Percentiles rank a stretch among this genome's conserved stretches.
These are phyloP conservation scores for Pristionchus japonicus DNA, from an alignment of 2,888 invertebrate species.

Conservation along the genomic window DNA sequence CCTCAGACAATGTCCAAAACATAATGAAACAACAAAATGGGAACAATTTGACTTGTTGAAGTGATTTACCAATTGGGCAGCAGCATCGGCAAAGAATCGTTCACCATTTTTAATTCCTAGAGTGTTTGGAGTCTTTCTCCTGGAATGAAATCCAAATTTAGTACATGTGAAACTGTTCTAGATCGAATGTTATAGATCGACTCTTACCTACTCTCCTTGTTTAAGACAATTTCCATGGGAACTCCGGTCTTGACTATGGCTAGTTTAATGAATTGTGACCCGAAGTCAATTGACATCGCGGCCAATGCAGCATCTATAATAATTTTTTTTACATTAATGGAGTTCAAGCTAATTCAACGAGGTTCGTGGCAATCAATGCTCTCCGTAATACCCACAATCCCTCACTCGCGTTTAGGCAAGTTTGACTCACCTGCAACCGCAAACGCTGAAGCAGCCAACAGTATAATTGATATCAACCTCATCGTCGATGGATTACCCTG, in stretches of 20 bases:
- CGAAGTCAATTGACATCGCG: slow-evolving; percentile 98
- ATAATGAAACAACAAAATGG: not conserved
- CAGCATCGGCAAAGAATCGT: slow-evolving; percentile 93
- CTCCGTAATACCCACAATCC: too few species aligned
- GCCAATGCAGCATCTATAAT: slow-evolving; percentile 78
- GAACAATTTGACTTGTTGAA: not conserved
- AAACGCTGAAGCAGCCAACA: not conserved
- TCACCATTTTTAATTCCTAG: slow-evolving; percentile 89
- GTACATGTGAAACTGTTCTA: not conserved
- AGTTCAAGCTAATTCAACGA: too few species aligned
- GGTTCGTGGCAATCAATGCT: too few species aligned
- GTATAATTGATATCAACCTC: not conserved
- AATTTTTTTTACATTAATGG: too few species aligned
- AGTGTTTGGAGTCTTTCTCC: slow-evolving; percentile 91
- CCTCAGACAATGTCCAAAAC: slow-evolving; percentile 52
- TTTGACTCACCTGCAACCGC: not conserved
- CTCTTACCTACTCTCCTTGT: slow-evolving; percentile 85
- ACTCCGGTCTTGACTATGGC: slow-evolving; percentile 85
- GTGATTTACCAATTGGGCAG: slow-evolving; percentile 60
- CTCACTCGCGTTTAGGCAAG: not conserved
- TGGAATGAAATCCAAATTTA: not conserved
- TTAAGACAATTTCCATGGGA: slow-evolving; percentile 98
- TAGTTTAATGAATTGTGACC: slow-evolving; percentile 95
- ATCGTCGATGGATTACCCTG: slow-evolving; percentile 3
- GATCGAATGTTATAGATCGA: not conserved